Conservation (phyloP, 2,113 vertebrate species). For the Chelonoidis abingdonii region DNA sequence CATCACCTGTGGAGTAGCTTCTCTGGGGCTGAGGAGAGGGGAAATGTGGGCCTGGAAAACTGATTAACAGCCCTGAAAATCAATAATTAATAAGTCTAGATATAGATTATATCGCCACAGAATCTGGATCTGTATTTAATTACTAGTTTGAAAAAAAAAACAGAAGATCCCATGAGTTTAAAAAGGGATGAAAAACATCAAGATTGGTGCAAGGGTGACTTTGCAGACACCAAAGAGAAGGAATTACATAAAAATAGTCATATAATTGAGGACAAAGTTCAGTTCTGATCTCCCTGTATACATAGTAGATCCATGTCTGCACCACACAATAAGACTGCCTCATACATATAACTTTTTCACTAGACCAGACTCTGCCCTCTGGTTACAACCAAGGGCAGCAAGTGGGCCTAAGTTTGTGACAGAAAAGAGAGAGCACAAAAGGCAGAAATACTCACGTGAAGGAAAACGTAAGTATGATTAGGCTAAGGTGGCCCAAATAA, state of each 20-base stretch:
- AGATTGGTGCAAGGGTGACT: not conserved
- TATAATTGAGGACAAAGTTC: not conserved
- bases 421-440: not conserved
- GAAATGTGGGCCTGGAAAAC: not conserved
- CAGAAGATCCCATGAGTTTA: not conserved
- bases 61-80: not conserved
- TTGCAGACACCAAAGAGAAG: not conserved
- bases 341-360: not conserved
- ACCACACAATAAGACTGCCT: not conserved
- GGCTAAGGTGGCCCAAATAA: not conserved
- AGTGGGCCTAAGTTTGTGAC: not conserved
- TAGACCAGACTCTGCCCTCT: not conserved
- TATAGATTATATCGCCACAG: not conserved
- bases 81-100: not conserved
- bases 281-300: not conserved
- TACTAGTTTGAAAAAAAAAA: not conserved
- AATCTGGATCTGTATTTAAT: not conserved
- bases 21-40: not conserved
- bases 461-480: not conserved
- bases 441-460: not conserved
- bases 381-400: not conserved
- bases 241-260: too few relatives aligned
- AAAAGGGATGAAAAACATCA: not conserved
- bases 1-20: not conserved
- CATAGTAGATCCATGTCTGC: not conserved